These are phyloP conservation scores for Rhabdomys pumilio DNA, from an alignment of 2,797 vertebrate species.

Conservation along the genomic window DNA sequence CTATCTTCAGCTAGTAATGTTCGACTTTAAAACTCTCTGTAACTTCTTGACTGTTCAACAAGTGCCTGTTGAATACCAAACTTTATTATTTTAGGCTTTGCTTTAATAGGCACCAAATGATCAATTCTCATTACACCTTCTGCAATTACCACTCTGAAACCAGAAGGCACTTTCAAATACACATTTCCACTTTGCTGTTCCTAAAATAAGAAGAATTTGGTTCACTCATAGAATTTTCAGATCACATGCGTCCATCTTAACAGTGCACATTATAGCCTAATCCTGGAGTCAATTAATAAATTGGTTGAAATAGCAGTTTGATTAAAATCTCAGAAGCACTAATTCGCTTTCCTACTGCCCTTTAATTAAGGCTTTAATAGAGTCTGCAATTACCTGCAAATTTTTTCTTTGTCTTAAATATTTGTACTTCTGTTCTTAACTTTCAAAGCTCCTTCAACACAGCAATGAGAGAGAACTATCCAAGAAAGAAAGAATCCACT, in stretches of 20 bases:
- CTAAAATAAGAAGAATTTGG: constrained; percentile 62
- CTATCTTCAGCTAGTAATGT: neutral
- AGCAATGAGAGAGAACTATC: constrained; percentile 46
- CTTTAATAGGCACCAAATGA: neutral
- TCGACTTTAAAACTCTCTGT: constrained; percentile 6
- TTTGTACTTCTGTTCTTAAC: constrained; percentile 76
- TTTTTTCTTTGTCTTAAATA: constrained; percentile 84
- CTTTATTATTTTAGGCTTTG: constrained; percentile 12
- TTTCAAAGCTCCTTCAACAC: constrained; percentile 77
- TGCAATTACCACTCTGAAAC: constrained; percentile 51
- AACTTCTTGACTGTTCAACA: neutral
- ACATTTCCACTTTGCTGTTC: constrained; percentile 21
- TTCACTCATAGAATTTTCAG: constrained; percentile 72
- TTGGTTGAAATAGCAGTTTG: constrained; percentile 84
- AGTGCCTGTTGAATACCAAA: constrained; percentile 41
- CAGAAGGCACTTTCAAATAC: neutral
- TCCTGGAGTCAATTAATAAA: constrained; percentile 86
- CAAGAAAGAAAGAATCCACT: constrained; percentile 44
- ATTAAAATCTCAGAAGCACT: constrained; percentile 83
- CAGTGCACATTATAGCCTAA: constrained; percentile 79
- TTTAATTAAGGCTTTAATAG: constrained; percentile 88
- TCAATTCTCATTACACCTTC: constrained; percentile 16
- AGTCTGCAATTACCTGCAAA: constrained; percentile 77
- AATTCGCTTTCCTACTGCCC: constrained; percentile 80
- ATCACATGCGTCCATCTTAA: constrained; percentile 73